phyloP scores from a whole-genome alignment of 1,140 invertebrate species.

The Ceratitis capitata region DNA sequence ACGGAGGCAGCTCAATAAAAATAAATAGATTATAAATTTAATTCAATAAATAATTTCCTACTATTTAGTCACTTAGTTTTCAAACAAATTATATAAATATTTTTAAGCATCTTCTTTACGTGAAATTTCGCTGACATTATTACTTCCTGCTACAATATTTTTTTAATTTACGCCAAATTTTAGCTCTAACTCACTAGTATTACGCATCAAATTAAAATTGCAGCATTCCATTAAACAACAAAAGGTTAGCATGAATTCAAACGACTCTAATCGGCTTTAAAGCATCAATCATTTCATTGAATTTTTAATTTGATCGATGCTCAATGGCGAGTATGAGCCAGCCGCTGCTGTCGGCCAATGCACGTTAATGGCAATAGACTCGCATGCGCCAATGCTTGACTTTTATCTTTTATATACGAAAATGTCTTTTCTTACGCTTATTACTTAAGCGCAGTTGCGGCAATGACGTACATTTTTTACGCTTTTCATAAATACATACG shows the following conservation, averaged over 20 bases:
- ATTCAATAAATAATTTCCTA: too few species aligned
- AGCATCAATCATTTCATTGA: conserved; percentile 63
- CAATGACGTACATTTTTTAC: conserved; percentile 60
- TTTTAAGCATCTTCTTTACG: too few species aligned
- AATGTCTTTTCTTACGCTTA: conserved; percentile 9
- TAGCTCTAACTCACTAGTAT: too few species aligned
- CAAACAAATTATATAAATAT: too few species aligned
- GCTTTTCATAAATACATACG: conserved; percentile 46
- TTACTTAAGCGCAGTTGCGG: conserved; percentile 50
- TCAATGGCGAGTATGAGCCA: conserved; percentile 44
- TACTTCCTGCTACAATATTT: too few species aligned
- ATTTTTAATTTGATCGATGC: conserved; percentile 62
- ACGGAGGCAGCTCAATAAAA: too few species aligned
- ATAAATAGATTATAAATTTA: too few species aligned
- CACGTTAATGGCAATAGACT: not conserved
- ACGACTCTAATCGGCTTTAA: conserved; percentile 58
- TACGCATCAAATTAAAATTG: not conserved
- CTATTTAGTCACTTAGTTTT: too few species aligned
- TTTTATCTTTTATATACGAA: not conserved
- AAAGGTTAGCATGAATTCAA: not conserved
- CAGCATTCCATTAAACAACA: not conserved
- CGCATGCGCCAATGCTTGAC: not conserved
- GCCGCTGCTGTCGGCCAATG: not conserved
- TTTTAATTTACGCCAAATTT: not conserved
- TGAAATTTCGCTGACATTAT: too few species aligned